Conservation (phyloP, 2,797 vertebrate genomes). For the Notolabrus celidotus region DNA sequence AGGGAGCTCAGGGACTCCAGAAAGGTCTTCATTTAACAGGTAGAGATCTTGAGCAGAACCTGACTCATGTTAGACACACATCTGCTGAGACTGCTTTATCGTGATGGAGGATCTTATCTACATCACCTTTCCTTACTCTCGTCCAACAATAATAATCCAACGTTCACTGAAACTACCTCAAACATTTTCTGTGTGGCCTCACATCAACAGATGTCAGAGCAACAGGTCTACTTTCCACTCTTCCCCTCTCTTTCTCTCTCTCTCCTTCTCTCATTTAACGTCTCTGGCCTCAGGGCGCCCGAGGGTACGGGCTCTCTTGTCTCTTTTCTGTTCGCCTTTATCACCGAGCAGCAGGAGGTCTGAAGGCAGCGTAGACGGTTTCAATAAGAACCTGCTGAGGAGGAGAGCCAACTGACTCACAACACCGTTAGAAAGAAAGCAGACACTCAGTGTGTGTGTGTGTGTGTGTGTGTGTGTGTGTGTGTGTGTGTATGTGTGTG, state of each 20-base stretch:
- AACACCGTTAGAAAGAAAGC: conserved; percentile 20
- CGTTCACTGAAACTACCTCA: not conserved
- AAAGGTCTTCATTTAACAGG: too few species aligned
- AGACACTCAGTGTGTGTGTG: not conserved
- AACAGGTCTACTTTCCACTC: conserved; percentile 38
- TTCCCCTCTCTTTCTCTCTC: not conserved
- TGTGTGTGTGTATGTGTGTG: conserved; percentile 26
- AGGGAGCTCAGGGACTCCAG: too few species aligned
- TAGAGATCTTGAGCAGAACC: too few species aligned
- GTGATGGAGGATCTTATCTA: too few species aligned
- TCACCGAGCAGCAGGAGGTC: conserved; percentile 53
- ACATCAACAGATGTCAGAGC: conserved; percentile 37
- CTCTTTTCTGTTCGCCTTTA: conserved; percentile 44
- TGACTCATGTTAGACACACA: too few species aligned
- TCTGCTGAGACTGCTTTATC: too few species aligned
- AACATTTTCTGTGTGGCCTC: conserved; percentile 2
- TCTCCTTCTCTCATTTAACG: conserved; percentile 13
- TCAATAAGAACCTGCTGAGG: conserved; percentile 61
- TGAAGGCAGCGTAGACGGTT: conserved; percentile 26
- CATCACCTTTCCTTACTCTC: too few species aligned
- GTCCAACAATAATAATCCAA: not conserved
- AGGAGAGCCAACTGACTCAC: conserved; percentile 24
- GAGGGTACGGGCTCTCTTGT: conserved; percentile 26
- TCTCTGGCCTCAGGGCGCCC: conserved; percentile 29
- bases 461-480: conserved; percentile 27